Conservation (phyloP, 1,140 invertebrate genomes). For the Prorops nasuta region DNA sequence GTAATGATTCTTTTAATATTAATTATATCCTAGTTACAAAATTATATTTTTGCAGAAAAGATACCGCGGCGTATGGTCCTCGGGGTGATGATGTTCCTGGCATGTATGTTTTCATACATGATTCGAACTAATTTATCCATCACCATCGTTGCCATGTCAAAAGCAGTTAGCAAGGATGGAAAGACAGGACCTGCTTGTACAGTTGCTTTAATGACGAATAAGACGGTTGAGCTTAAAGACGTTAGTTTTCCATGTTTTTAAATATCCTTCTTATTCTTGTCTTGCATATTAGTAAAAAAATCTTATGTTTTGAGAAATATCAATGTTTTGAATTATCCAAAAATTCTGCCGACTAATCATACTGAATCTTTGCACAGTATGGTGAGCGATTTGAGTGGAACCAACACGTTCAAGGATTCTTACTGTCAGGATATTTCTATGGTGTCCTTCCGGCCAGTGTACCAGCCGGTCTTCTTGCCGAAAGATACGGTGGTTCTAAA, state of each 20-base stretch:
- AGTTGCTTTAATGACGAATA: not conserved
- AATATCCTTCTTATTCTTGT: no score
- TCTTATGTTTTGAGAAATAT: no score
- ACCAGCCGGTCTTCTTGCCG: slow-evolving; percentile 70
- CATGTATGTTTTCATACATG: slow-evolving; percentile 72
- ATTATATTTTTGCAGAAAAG: slow-evolving; percentile 36
- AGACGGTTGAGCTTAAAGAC: slow-evolving; percentile 12
- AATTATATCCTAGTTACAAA: not conserved
- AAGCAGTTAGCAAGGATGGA: slow-evolving; percentile 19
- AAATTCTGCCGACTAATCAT: no score
- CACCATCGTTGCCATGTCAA: slow-evolving; percentile 72
- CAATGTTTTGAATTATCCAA: no score
- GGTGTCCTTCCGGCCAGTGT: slow-evolving; percentile 59
- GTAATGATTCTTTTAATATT: not conserved
- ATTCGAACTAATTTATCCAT: slow-evolving; percentile 73
- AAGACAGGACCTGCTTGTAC: slow-evolving; percentile 13
- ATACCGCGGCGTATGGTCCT: slow-evolving; percentile 58
- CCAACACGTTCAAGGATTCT: slow-evolving; percentile 62
- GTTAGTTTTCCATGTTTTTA: slow-evolving; percentile 22
- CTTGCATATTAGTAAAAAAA: no score
- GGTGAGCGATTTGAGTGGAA: slow-evolving; percentile 63
- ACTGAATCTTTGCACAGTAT: slow-evolving; percentile 44
- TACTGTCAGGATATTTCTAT: slow-evolving; percentile 70
- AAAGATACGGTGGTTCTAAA: slow-evolving; percentile 69
- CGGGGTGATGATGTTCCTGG: slow-evolving; percentile 70